Base-by-base conservation (phyloP, 1,140 invertebrate genomes). In the Galleria mellonella region DNA sequence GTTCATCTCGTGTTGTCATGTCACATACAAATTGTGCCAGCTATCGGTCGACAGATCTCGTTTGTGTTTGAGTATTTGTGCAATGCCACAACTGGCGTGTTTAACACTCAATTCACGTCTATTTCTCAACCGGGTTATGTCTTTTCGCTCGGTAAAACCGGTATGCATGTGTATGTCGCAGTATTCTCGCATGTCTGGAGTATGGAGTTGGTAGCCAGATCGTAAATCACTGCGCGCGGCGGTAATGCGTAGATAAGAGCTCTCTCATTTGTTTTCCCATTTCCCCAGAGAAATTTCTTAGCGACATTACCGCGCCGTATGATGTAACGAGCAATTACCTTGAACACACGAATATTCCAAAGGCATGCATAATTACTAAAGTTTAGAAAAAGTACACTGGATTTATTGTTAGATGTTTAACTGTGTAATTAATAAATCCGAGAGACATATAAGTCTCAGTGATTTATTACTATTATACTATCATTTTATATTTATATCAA, bases 241-340 rank as follows among this genome's bases (percentile, higher is more conserved):
- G 65, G 68, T 78, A 75, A 82, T 75, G 75, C 72, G 72, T 72
- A 77, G 75, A 78, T 75, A 78, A 78, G 62, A 79, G 64, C 66
- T 67, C 68, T 71, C 72, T 73, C 69, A 77, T 78, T 82, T 83
- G 73, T 79, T 83, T 73, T 68, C 62, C 67, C 65, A 72, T 76
- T 73, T 73, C 73, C 65, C 68, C 45, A 45, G 63, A 72, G 70
- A 71, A 72, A 76, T 70, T 71, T 72, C 69, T 69, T 64, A 61
- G 60, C 62, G 68, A 73, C 68, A 62, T 70, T 66, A 69, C 67
- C 54, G 51, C 53, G 50, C 45, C 43, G 44, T 58, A 55, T 68
- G 65, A 65, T 64, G 65, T 60, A 73, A 76, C 62, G 62, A 58
- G 52, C 64, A 71, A 69, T 69, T 74, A 69, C 57, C 42, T 39